phyloP scores from a whole-genome alignment of 2,113 vertebrate species.

The Odontophorus gujanensis region DNA sequence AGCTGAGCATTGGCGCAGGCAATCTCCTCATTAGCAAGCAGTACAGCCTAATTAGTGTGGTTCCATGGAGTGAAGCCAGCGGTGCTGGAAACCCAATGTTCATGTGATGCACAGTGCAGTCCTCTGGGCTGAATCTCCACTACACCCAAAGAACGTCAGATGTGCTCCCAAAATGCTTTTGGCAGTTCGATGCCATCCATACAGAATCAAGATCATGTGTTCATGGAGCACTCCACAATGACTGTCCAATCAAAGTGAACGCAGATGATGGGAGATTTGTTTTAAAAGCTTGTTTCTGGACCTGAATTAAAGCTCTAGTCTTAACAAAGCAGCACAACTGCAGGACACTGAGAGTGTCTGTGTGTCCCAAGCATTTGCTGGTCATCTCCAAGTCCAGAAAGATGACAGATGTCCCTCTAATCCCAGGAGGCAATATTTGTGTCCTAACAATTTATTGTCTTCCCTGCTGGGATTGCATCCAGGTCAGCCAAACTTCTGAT shows the following conservation, averaged over 20 bases:
- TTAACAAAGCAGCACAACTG: not conserved
- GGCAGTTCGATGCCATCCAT: not conserved
- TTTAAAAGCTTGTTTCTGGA: not conserved
- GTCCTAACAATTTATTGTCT: not conserved
- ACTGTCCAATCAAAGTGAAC: not conserved
- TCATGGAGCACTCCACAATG: not conserved
- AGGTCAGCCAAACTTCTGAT: not conserved
- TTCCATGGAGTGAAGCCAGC: not conserved
- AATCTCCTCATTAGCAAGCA: not conserved
- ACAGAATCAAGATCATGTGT: fast-evolving
- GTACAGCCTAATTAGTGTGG: not conserved
- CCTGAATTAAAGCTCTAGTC: not conserved
- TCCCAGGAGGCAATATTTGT: not conserved
- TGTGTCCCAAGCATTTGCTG: fast-evolving
- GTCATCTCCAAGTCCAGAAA: not conserved
- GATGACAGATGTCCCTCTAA: not conserved
- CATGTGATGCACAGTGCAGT: fast-evolving
- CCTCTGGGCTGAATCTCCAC: not conserved
- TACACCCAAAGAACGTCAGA: not conserved
- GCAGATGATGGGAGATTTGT: not conserved
- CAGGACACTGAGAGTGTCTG: not conserved
- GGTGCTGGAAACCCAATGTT: not conserved
- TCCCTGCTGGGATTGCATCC: not conserved
- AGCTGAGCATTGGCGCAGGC: not conserved
- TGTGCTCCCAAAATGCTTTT: not conserved